Percentiles rank a stretch among this genome's conserved stretches.
Evolutionary conservation across 2,797 vertebrate species (phyloP).

Genomic region (Octomys mimax): DNA sequence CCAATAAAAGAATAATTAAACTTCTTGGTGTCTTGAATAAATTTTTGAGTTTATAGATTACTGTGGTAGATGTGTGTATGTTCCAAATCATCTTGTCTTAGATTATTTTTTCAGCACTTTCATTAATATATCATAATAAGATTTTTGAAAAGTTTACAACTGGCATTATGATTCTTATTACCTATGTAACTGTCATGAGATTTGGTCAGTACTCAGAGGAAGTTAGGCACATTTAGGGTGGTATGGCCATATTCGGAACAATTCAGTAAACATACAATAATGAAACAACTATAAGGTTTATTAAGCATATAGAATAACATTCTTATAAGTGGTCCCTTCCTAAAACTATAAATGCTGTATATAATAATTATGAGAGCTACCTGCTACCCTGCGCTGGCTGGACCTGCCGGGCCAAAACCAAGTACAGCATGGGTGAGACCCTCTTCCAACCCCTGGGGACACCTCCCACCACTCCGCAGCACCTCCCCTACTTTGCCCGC

Average conservation of each 20-base stretch:
- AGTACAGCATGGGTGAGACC: too few species aligned
- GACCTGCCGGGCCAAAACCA: too few species aligned
- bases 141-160: neutral
- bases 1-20: constrained; percentile 27
- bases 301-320: neutral
- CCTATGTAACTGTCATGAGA: neutral
- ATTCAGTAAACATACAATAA: constrained; percentile 8
- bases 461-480: too few species aligned
- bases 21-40: neutral
- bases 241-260: constrained; percentile 17
- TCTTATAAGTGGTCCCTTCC: neutral
- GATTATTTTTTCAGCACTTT: constrained; percentile 21
- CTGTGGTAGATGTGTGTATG: neutral
- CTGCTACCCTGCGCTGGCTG: too few species aligned
- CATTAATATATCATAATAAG: neutral
- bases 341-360: neutral
- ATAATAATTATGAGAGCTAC: neutral
- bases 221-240: neutral
- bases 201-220: constrained; percentile 37
- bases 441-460: too few species aligned
- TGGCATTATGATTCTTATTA: neutral
- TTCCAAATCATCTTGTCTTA: neutral
- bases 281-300: neutral
- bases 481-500: too few species aligned
- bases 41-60: neutral